These are phyloP conservation scores for Cyrtonyx montezumae DNA, from an alignment of 2,113 vertebrate genomes.

Conservation along the genomic window DNA sequence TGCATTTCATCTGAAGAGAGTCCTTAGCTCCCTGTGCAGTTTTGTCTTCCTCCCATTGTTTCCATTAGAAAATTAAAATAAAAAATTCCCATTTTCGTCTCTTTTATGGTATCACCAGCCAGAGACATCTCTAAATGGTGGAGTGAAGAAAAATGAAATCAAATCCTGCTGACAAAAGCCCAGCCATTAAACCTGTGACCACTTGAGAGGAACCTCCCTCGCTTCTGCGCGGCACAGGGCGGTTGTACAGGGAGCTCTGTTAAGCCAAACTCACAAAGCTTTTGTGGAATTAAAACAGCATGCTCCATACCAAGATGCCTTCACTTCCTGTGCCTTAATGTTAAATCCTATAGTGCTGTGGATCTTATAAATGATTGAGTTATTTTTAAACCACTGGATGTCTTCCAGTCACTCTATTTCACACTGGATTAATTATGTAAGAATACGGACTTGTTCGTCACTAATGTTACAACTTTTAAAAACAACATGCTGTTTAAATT, in stretches of 20 bases:
- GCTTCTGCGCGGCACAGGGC: not conserved
- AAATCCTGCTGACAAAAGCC: not conserved
- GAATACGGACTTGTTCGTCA: conserved; percentile 85
- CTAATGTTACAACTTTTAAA: conserved; percentile 85
- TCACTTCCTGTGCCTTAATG: conserved; percentile 77
- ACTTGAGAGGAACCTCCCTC: not conserved
- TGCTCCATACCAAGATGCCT: conserved; percentile 68
- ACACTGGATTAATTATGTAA: conserved; percentile 88
- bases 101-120: not conserved
- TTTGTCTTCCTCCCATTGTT: conserved; percentile 16
- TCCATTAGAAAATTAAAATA: not conserved
- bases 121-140: not conserved
- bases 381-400: conserved; percentile 86
- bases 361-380: conserved; percentile 81
- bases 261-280: conserved; percentile 37
- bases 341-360: conserved; percentile 78
- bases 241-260: not conserved
- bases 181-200: not conserved
- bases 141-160: not conserved
- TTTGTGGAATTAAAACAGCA: conserved; percentile 69
- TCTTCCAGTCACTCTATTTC: conserved; percentile 82
- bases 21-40: conserved; percentile 6
- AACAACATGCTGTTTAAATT: conserved; percentile 90
- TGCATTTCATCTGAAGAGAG: conserved; percentile 5
- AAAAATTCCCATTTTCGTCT: not conserved